Percentiles rank a stretch among this genome's conserved stretches.
These are phyloP conservation scores for Butorides virescens DNA, from an alignment of 2,113 vertebrate genomes.

Conservation along the genomic window DNA sequence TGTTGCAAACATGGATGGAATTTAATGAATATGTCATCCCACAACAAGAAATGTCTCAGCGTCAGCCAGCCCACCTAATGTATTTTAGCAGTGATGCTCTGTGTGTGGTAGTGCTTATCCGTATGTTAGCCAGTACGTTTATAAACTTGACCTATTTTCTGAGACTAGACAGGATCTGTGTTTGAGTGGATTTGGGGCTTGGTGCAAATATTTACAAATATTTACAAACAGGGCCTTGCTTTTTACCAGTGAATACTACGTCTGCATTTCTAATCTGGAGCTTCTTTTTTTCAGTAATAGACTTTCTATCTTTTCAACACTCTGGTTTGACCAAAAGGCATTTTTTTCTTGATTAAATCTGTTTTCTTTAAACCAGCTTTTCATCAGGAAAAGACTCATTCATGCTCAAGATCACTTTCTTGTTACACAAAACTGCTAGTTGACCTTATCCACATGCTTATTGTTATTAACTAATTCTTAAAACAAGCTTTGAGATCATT, in stretches of 20 bases:
- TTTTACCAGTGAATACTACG: background rate
- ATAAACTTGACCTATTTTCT: conserved; percentile 1
- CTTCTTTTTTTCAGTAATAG: background rate
- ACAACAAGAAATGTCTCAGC: background rate
- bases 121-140: background rate
- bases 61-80: background rate
- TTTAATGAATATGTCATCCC: background rate
- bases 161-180: background rate
- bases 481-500: background rate
- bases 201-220: background rate
- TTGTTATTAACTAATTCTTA: conserved; percentile 37
- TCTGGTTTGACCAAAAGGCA: background rate
- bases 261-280: background rate
- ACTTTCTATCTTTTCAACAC: background rate
- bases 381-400: conserved; percentile 4
- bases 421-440: background rate
- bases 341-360: background rate
- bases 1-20: background rate
- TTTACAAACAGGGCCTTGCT: background rate
- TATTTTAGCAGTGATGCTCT: background rate
- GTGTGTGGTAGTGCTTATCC: background rate
- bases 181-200: background rate
- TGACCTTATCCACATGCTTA: background rate
- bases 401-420: background rate
- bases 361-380: conserved; percentile 1